These are phyloP conservation scores for Epinephelus coioides DNA, from an alignment of 2,797 vertebrate genomes.

Conservation along the genomic window DNA sequence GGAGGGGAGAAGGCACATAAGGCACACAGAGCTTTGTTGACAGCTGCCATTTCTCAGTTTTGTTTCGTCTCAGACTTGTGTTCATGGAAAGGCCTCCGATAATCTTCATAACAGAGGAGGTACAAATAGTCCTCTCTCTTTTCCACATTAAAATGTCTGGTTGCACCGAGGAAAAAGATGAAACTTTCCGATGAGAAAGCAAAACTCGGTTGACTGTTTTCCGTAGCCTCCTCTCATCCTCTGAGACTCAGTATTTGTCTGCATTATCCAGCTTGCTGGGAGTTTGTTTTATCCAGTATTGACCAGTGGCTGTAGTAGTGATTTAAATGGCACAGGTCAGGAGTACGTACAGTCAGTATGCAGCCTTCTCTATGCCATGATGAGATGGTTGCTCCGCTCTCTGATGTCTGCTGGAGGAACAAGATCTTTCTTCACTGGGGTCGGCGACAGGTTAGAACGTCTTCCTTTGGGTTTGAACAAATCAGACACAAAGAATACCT, in stretches of 20 bases:
- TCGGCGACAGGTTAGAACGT: conserved; percentile 80
- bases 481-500: conserved; percentile 96
- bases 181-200: conserved; percentile 41
- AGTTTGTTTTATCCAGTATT: conserved; percentile 58
- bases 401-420: conserved; percentile 92
- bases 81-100: conserved; percentile 31
- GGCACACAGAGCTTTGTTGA: conserved; percentile 41
- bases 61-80: conserved; percentile 39
- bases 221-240: conserved; percentile 33
- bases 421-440: conserved; percentile 90
- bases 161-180: conserved; percentile 33
- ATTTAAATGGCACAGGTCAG: conserved; percentile 62
- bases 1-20: conserved; percentile 23
- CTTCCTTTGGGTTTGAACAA: conserved; percentile 91
- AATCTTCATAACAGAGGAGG: conserved; percentile 46
- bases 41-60: conserved; percentile 52
- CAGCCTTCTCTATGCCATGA: conserved; percentile 88
- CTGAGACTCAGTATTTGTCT: conserved; percentile 41
- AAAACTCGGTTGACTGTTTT: conserved; percentile 31
- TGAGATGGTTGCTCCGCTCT: conserved; percentile 93
- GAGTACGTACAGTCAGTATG: conserved; percentile 48
- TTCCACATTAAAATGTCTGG: conserved; percentile 62
- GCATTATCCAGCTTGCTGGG: conserved; percentile 38
- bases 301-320: conserved; percentile 63
- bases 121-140: conserved; percentile 38